Conservation (phyloP, 2,888 invertebrate species). For the Mystacides longicornis region DNA sequence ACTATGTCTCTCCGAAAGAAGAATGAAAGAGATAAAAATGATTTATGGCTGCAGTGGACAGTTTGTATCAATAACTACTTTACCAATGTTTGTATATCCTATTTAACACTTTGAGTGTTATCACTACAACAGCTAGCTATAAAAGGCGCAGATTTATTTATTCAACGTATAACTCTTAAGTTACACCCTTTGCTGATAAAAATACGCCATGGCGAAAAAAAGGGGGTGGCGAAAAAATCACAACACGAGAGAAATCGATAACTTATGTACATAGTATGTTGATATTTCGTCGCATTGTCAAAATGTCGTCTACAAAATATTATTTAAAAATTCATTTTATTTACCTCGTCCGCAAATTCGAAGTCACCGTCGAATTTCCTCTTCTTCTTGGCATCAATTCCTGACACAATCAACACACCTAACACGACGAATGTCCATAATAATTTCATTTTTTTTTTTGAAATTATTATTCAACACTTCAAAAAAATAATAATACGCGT, state of each 20-base stretch:
- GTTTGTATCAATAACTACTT: too few species aligned
- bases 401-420: constrained; percentile 34
- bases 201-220: constrained; percentile 12
- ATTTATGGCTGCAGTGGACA: too few species aligned
- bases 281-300: constrained; percentile 7
- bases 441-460: constrained; percentile 38
- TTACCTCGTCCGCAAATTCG: constrained; percentile 72
- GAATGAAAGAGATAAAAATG: too few species aligned
- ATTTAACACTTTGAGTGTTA: too few species aligned
- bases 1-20: too few species aligned
- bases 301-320: not conserved
- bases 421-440: constrained; percentile 40
- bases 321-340: constrained; percentile 7
- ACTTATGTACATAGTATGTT: not conserved
- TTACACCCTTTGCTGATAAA: not conserved
- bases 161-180: too few species aligned
- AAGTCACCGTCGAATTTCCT: constrained; percentile 71
- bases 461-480: constrained; percentile 8
- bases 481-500: not conserved
- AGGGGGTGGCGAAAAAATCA: constrained; percentile 17
- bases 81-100: too few species aligned
- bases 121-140: too few species aligned
- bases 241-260: constrained; percentile 13
- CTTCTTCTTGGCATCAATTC: constrained; percentile 49
- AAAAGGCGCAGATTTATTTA: too few species aligned